phyloP scores from a whole-genome alignment of 2,888 invertebrate species.

The Sarcophaga rosellei region DNA sequence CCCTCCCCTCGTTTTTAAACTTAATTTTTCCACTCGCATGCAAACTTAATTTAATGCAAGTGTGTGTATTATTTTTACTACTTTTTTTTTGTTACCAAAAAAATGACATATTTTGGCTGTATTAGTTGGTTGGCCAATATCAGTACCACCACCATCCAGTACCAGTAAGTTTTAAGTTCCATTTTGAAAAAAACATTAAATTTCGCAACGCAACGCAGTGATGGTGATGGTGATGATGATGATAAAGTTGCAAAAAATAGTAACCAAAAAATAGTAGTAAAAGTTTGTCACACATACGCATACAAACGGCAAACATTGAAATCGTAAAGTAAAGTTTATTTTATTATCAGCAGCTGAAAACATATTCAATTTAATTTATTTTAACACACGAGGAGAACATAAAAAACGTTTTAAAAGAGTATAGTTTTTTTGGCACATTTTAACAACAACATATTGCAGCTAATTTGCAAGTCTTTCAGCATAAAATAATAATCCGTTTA shows the following conservation, averaged over 20 bases:
- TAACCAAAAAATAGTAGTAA: too few species aligned
- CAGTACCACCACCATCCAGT: neutral
- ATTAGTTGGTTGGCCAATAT: neutral
- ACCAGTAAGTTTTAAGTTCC: slow-evolving; percentile 21
- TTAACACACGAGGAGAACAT: neutral
- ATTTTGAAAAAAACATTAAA: slow-evolving; percentile 21
- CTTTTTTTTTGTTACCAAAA: too few species aligned
- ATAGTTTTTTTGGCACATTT: too few species aligned
- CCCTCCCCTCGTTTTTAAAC: neutral
- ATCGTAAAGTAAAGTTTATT: neutral
- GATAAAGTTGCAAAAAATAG: too few species aligned
- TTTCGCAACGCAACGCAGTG: neutral
- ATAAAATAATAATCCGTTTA: too few species aligned
- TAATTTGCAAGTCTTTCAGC: too few species aligned
- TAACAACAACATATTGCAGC: too few species aligned
- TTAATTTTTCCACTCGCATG: slow-evolving; percentile 54
- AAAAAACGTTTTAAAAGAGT: too few species aligned
- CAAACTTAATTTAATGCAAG: slow-evolving; percentile 60
- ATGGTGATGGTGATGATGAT: neutral
- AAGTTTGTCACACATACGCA: neutral
- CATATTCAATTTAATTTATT: neutral
- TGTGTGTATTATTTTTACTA: neutral
- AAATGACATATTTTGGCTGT: too few species aligned
- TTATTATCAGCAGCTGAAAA: neutral
- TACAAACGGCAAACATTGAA: neutral